Evolutionary conservation across 2,113 vertebrate genomes (phyloP), one percentile per base, ranked within the genome.

Genomic region (Clarias batrachus): DNA sequence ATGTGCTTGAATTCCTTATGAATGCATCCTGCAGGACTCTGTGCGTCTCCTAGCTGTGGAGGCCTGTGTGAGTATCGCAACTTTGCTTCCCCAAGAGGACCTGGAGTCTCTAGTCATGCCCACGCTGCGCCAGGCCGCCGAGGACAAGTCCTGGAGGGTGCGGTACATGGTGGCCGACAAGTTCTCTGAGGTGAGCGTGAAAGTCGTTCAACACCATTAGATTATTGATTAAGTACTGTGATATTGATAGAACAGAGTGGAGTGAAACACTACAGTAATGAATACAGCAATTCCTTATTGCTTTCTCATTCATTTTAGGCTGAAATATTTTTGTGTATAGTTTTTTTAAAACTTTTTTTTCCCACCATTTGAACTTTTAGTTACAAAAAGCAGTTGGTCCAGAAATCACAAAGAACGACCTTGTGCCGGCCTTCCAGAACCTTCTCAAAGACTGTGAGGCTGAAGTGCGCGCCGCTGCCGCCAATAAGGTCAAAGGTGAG

Each of bases 81-180:
- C 95, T 23, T 92, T 97, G 85, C 91, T 97, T 90, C 94, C 96
- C 83, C 95, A 96, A 84, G 96, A 97, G 86, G 97, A 97, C 86
- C 93, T 98, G 63, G 96, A 97, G 91, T 91, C 94, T 19, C 88
- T 97, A 90, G 96, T 97, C 52, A 97, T 97, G 96, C 97, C 97
- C 80, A 95, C 95, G 0, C 92, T 97, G 81, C 94, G 94, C 25
- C 96, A 97, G 91, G 96, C 96, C 6, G 95, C 95, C 2, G 97
- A 97, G 91, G 97, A 97, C 91, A 97, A 97, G 90, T 97, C 97
- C 82, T 97, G 97, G 97, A 94, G 97, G 90, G 97, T 97, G 84
- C 96, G 97, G 85, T 97, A 97, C 89, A 97, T 97, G 97, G 97
- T 97, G 59, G 97, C 97, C 41, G 97, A 97, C 94, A 97, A 96